phyloP scores from a whole-genome alignment of 2,888 invertebrate genomes.

The Parnassius orleans region DNA sequence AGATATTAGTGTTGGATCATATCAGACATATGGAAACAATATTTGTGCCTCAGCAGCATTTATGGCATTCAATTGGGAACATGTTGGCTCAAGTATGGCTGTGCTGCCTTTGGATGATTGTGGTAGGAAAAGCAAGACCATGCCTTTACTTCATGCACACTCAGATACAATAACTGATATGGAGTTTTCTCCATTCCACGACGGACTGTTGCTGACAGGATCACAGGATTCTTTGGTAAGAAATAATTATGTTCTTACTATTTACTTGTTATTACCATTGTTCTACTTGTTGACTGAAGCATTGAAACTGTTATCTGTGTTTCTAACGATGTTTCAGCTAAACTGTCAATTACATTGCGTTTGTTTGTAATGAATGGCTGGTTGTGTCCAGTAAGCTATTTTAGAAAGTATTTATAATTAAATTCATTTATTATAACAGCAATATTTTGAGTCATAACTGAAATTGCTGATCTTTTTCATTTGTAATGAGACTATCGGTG shows the following conservation, averaged over 20 bases:
- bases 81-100: slow-evolving; percentile 94
- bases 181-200: slow-evolving; percentile 97
- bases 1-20: slow-evolving; percentile 94
- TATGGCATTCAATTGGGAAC: slow-evolving; percentile 97
- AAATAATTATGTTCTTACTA: slow-evolving; percentile 20
- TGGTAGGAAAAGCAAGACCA: slow-evolving; percentile 93
- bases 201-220: slow-evolving; percentile 94
- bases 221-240: slow-evolving; percentile 91
- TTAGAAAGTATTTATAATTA: slow-evolving; percentile 22
- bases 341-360: slow-evolving; percentile 22
- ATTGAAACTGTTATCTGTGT: slow-evolving; percentile 35
- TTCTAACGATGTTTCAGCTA: slow-evolving; percentile 38
- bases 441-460: not conserved
- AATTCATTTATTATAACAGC: not conserved
- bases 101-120: slow-evolving; percentile 93
- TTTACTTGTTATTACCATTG: slow-evolving; percentile 31
- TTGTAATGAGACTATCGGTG: not conserved
- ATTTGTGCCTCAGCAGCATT: slow-evolving; percentile 95
- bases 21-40: slow-evolving; percentile 97
- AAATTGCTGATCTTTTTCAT: slow-evolving; percentile 1
- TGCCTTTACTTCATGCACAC: slow-evolving; percentile 92
- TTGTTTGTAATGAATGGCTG: slow-evolving; percentile 14
- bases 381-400: slow-evolving; percentile 12
- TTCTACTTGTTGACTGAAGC: slow-evolving; percentile 39
- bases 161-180: slow-evolving; percentile 96